A percentile compares a stretch with the other conserved stretches of the same genome.
Conservation (phyloP, 2,888 invertebrate genomes). For the Linnaemya vulpina region DNA sequence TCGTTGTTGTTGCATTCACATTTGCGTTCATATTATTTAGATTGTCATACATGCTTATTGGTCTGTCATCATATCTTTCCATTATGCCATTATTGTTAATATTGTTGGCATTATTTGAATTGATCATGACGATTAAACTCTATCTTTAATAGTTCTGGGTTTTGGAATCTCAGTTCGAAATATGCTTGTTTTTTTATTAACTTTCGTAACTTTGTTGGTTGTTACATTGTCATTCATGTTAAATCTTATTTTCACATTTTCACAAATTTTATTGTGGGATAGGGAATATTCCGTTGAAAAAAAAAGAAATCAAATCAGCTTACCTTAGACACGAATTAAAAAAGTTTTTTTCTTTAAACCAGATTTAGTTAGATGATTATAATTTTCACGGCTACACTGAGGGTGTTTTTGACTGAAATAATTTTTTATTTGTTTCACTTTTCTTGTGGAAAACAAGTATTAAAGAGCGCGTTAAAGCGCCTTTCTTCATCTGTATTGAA, state of each 20-base stretch:
- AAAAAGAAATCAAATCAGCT: too few species aligned
- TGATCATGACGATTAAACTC: slow-evolving; percentile 45
- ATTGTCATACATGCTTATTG: slow-evolving; percentile 82
- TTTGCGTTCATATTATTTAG: slow-evolving; percentile 74
- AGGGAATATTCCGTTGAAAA: too few species aligned
- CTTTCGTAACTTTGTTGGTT: slow-evolving; percentile 1
- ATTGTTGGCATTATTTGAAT: slow-evolving; percentile 38
- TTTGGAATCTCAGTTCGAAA: slow-evolving; percentile 9
- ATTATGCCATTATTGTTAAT: slow-evolving; percentile 71
- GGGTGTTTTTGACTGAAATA: too few species aligned
- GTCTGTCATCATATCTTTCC: slow-evolving; percentile 78
- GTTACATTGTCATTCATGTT: slow-evolving; percentile 35
- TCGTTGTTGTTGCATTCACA: slow-evolving; percentile 61
- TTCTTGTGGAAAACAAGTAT: too few species aligned
- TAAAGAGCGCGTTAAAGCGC: too few species aligned
- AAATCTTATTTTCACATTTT: neutral
- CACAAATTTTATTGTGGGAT: too few species aligned
- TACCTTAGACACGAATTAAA: too few species aligned
- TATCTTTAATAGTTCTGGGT: slow-evolving; percentile 17
- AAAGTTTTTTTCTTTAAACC: too few species aligned
- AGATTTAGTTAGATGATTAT: too few species aligned
- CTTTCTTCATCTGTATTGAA: too few species aligned
- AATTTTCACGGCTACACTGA: too few species aligned
- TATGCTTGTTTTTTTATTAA: slow-evolving; percentile 1
- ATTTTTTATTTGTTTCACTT: too few species aligned